These are phyloP conservation scores for Leptinotarsa juncta DNA, from an alignment of 2,888 invertebrate genomes.

Conservation along the genomic window DNA sequence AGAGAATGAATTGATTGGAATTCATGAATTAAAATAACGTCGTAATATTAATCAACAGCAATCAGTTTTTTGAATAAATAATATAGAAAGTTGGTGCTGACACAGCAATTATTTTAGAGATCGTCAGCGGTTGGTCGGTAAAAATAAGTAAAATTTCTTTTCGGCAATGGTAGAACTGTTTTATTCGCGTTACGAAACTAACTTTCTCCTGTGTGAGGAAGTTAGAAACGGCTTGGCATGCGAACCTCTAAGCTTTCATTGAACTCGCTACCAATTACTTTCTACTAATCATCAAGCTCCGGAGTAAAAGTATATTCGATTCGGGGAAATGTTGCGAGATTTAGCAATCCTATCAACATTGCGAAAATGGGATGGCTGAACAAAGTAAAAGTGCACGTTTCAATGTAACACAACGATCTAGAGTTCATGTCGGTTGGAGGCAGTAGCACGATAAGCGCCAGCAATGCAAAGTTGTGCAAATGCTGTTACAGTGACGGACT, in stretches of 20 bases:
- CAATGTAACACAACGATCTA: conserved; percentile 55
- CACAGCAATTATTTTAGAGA: conserved; percentile 8
- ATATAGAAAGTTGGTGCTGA: conserved; percentile 16
- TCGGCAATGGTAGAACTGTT: conserved; percentile 35
- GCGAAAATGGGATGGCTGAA: conserved; percentile 48
- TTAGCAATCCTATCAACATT: conserved; percentile 32
- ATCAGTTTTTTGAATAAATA: neutral
- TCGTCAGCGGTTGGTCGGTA: conserved; percentile 3
- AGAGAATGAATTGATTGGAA: too few species aligned
- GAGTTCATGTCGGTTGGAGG: conserved; percentile 57
- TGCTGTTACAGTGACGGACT: conserved; percentile 45
- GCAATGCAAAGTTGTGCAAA: conserved; percentile 56
- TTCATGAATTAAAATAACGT: neutral
- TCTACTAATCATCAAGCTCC: conserved; percentile 39
- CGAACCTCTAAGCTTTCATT: conserved; percentile 37
- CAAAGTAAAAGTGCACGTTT: conserved; percentile 55
- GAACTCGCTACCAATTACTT: conserved; percentile 36
- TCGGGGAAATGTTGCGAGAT: conserved; percentile 11
- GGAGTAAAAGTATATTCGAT: conserved; percentile 33
- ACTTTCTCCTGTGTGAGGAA: conserved; percentile 45
- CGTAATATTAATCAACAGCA: neutral
- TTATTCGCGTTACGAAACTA: conserved; percentile 49
- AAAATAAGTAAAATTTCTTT: conserved; percentile 28
- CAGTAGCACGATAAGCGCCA: conserved; percentile 62
- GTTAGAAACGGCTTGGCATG: conserved; percentile 37